Conservation (phyloP, 2,888 invertebrate genomes). For the Chymomyza procnemis region DNA sequence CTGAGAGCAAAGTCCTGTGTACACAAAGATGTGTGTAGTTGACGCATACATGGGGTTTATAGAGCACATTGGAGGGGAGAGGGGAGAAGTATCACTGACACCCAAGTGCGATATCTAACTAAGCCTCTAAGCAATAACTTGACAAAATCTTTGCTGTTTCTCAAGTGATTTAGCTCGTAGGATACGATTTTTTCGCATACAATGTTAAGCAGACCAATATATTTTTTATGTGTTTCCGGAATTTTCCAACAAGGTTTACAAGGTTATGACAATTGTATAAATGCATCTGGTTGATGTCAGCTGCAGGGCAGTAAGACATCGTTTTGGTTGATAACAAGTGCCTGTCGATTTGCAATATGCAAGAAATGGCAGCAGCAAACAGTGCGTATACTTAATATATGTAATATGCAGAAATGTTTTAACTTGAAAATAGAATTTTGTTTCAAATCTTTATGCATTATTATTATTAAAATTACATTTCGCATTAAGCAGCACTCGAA, state of each 20-base stretch:
- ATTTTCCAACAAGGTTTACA: not conserved
- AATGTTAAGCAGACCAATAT: not conserved
- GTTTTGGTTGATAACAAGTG: not conserved
- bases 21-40: not conserved
- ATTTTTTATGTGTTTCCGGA: not conserved
- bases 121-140: not conserved
- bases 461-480: no score
- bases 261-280: not conserved
- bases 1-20: constrained; percentile 8
- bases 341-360: no score
- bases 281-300: not conserved
- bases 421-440: no score
- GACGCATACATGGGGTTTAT: not conserved
- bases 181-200: not conserved
- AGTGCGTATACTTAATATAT: no score
- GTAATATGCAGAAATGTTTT: no score
- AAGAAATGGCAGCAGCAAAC: no score
- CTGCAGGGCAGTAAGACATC: not conserved
- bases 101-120: not conserved
- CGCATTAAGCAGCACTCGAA: no score
- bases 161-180: not conserved
- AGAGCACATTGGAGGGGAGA: not conserved
- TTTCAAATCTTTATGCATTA: no score
- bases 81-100: not conserved
- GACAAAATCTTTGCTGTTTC: not conserved